Conservation (phyloP, 1,140 invertebrate genomes). For the Monochamus saltuarius region DNA sequence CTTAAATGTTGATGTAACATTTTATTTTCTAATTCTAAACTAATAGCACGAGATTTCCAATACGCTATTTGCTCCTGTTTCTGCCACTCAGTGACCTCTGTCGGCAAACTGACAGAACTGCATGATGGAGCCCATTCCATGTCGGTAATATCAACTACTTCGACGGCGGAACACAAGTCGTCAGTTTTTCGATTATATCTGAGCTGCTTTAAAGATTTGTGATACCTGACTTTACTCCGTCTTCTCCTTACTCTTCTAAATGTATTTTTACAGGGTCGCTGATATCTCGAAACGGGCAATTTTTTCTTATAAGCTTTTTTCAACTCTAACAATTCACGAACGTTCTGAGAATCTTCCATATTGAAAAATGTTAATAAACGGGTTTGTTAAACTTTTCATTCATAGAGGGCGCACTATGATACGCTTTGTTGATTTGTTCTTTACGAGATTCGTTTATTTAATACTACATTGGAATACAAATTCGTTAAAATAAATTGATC, state of each 20-base stretch:
- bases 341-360: no score
- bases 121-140: conserved; percentile 30
- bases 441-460: no score
- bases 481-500: no score
- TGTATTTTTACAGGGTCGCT: conserved; percentile 3
- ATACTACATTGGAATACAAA: no score
- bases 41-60: conserved; percentile 66
- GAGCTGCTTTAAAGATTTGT: conserved; percentile 29
- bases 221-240: conserved; percentile 37
- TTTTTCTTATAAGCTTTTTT: background rate
- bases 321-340: no score
- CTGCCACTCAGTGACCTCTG: conserved; percentile 52
- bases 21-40: conserved; percentile 65
- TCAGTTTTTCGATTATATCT: conserved; percentile 26
- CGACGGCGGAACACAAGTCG: conserved; percentile 30
- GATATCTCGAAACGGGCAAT: background rate
- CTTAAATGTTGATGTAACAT: conserved; percentile 53
- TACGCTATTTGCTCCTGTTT: conserved; percentile 59
- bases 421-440: no score
- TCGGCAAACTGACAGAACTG: conserved; percentile 7
- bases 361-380: no score
- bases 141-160: conserved; percentile 35
- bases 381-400: no score
- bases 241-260: conserved; percentile 33
- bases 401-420: no score